Conservation (phyloP, 2,888 invertebrate genomes). For the Xanthorhoe designata region DNA sequence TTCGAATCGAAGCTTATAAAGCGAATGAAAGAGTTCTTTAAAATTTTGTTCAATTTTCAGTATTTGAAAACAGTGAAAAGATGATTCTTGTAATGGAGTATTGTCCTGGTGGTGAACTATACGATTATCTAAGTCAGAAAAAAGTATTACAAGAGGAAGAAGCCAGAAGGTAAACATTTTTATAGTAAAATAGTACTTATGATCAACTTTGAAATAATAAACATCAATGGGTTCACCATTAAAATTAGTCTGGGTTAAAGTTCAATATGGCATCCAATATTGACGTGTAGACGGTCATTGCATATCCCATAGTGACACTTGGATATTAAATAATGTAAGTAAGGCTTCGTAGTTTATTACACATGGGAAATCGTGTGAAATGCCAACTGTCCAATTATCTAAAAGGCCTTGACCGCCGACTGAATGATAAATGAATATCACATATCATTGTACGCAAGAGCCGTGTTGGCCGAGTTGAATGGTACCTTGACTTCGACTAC, state of each 20-base stretch:
- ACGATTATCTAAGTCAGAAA: constrained; percentile 97
- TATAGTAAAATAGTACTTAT: neutral
- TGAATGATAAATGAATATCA: neutral
- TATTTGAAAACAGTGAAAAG: constrained; percentile 99
- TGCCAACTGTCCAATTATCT: neutral
- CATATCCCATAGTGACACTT: neutral
- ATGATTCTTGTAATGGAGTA: constrained; percentile 99
- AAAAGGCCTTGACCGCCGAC: neutral
- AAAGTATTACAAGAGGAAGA: constrained; percentile 96
- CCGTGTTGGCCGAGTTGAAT: no score
- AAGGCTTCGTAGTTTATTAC: neutral
- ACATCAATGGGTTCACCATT: no score
- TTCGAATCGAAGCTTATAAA: no score
- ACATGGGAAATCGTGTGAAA: neutral
- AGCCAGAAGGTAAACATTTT: constrained; percentile 87
- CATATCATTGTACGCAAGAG: neutral
- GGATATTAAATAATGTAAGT: neutral
- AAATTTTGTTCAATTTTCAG: constrained; percentile 80
- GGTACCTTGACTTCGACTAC: no score
- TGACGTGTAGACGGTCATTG: neutral
- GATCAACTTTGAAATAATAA: no score
- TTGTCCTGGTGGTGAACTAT: constrained; percentile 98
- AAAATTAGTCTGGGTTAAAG: neutral
- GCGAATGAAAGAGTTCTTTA: no score
- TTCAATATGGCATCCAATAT: neutral